Conservation (phyloP, 2,113 vertebrate genomes). For the Syngnathus typhle region DNA sequence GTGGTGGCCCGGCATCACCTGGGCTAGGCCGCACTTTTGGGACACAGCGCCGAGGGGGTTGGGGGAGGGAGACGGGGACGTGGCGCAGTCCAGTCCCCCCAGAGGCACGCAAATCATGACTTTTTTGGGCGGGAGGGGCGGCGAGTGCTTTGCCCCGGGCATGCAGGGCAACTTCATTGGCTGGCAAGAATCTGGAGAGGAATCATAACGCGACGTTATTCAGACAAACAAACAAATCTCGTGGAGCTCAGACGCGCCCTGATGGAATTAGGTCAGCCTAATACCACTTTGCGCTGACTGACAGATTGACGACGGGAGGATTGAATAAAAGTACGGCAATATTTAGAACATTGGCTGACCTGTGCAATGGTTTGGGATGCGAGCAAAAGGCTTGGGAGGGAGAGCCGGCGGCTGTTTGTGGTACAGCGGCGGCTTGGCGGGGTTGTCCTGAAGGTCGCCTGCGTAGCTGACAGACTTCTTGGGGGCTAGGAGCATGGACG, state of each 20-base stretch:
- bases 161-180: slow-evolving; percentile 93
- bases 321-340: slow-evolving; percentile 56
- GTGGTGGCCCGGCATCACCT: slow-evolving; percentile 74
- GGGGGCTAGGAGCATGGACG: slow-evolving; percentile 78
- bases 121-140: slow-evolving; percentile 98
- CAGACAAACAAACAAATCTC: slow-evolving; percentile 28
- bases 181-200: slow-evolving; percentile 82
- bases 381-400: slow-evolving; percentile 94
- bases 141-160: slow-evolving; percentile 87
- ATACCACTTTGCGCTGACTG: slow-evolving; percentile 45
- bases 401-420: slow-evolving; percentile 97
- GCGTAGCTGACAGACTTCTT: slow-evolving; percentile 88
- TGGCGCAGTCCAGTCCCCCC: slow-evolving; percentile 78
- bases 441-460: slow-evolving; percentile 86
- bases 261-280: slow-evolving; percentile 50
- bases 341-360: slow-evolving; percentile 72
- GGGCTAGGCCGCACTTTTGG: slow-evolving; percentile 79
- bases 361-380: slow-evolving; percentile 91
- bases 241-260: slow-evolving; percentile 25
- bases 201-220: not conserved
- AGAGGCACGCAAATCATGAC: slow-evolving; percentile 95
- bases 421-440: slow-evolving; percentile 85
- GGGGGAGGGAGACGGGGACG: slow-evolving; percentile 56
- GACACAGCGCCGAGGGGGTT: slow-evolving; percentile 71
- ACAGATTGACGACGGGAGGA: slow-evolving; percentile 46